These are phyloP conservation scores for Andrena chrysosceles DNA, from an alignment of 2,888 invertebrate genomes.

Conservation along the genomic window DNA sequence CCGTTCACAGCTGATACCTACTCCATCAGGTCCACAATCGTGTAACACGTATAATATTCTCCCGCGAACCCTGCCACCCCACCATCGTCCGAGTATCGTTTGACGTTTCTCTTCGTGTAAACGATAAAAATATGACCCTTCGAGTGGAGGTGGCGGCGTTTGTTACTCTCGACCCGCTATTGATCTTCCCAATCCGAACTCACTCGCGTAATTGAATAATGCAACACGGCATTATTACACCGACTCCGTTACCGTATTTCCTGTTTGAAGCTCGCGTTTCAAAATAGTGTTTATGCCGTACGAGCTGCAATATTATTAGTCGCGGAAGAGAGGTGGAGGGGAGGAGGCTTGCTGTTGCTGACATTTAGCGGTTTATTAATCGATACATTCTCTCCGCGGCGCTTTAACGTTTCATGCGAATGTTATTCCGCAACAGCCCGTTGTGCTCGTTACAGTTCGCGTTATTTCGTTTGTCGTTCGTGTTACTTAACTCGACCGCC, in stretches of 20 bases:
- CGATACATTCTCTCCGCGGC: conserved; percentile 51
- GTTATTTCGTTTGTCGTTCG: conserved; percentile 46
- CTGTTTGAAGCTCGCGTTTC: conserved; percentile 50
- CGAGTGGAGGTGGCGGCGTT: conserved; percentile 31
- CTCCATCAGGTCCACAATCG: conserved; percentile 20
- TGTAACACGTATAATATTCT: conserved; percentile 32
- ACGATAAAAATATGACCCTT: conserved; percentile 47
- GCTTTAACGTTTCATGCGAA: conserved; percentile 57
- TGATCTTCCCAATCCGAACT: conserved; percentile 41
- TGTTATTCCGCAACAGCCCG: conserved; percentile 45
- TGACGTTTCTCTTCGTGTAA: conserved; percentile 26
- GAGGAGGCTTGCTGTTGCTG: conserved; percentile 52
- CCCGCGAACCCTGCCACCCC: conserved; percentile 12
- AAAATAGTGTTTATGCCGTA: conserved; percentile 57
- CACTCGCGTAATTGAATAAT: conserved; percentile 59
- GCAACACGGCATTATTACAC: conserved; percentile 55
- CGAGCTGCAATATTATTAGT: conserved; percentile 55
- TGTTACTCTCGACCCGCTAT: conserved; percentile 47
- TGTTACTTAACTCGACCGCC: conserved; percentile 3
- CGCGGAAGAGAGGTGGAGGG: not conserved
- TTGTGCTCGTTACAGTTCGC: conserved; percentile 15
- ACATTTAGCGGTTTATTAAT: conserved; percentile 65
- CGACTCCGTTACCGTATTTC: conserved; percentile 52
- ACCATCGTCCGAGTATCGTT: conserved; percentile 9
- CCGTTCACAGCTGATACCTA: not conserved